These are phyloP conservation scores for Daboia siamensis DNA, from an alignment of 2,113 vertebrate genomes.

Conservation along the genomic window DNA sequence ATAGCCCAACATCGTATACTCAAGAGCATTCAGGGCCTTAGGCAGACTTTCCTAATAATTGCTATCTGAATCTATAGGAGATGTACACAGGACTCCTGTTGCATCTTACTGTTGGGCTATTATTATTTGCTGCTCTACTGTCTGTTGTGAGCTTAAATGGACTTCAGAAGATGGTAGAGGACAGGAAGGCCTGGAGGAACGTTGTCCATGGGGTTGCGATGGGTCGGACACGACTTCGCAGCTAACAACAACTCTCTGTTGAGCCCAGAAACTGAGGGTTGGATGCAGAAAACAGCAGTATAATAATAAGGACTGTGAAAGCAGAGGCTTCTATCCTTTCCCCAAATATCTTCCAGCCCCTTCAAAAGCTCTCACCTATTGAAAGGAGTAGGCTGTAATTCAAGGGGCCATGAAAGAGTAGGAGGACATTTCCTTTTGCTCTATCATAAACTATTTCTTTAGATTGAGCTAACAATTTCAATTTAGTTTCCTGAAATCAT, in stretches of 20 bases:
- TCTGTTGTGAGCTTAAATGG: neutral
- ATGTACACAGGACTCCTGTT: neutral
- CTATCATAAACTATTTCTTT: neutral
- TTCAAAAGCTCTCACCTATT: too few species aligned
- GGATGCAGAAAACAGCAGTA: neutral
- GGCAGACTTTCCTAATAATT: neutral
- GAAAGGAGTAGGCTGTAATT: neutral
- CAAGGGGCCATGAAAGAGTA: neutral
- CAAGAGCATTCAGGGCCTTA: neutral
- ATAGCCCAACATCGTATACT: neutral
- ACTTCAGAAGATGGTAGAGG: too few species aligned
- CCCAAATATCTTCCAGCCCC: neutral
- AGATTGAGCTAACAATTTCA: neutral
- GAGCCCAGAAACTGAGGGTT: neutral
- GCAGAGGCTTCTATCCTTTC: neutral
- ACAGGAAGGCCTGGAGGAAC: too few species aligned
- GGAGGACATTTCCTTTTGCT: neutral
- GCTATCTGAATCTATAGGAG: neutral
- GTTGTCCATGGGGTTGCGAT: too few species aligned
- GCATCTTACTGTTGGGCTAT: neutral
- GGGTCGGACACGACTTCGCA: too few species aligned
- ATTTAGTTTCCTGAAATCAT: neutral
- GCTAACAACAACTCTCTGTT: neutral
- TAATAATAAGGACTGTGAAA: neutral
- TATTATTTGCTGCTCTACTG: neutral